Conservation (phyloP, 2,113 vertebrate species). For the Tachycineta bicolor region DNA sequence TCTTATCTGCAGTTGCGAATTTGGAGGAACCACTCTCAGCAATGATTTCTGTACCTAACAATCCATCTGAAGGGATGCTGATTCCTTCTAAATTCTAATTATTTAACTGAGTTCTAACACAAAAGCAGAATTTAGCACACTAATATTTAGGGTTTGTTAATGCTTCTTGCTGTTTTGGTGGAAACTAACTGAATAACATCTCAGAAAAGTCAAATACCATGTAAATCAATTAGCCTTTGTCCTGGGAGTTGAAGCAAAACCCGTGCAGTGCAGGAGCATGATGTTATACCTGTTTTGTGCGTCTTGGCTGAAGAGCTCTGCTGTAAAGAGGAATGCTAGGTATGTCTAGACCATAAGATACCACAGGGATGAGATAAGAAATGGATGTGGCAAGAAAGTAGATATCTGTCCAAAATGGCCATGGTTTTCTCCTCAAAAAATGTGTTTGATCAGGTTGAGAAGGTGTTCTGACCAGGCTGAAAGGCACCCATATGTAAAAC, state of each 20-base stretch:
- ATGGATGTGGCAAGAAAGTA: not conserved
- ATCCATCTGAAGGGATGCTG: not conserved
- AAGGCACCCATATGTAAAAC: not conserved
- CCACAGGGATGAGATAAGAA: not conserved
- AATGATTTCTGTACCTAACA: not conserved
- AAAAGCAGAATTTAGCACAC: not conserved
- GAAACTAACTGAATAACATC: not conserved
- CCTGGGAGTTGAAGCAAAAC: not conserved
- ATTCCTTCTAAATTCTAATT: not conserved
- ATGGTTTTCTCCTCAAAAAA: not conserved
- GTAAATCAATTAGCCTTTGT: not conserved
- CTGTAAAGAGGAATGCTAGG: not conserved
- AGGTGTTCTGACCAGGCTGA: not conserved
- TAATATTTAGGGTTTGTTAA: not conserved
- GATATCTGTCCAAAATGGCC: not conserved
- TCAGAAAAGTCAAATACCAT: not conserved
- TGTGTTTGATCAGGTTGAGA: too few relatives aligned
- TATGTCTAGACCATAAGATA: not conserved
- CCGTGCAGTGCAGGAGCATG: accelerated
- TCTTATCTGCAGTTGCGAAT: not conserved
- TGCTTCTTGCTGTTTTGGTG: not conserved
- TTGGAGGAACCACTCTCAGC: not conserved
- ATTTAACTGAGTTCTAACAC: not conserved
- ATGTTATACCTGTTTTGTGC: not conserved
- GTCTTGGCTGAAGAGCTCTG: not conserved